These are phyloP conservation scores for Montifringilla adamsi DNA, from an alignment of 2,113 vertebrate species.

Conservation along the genomic window DNA sequence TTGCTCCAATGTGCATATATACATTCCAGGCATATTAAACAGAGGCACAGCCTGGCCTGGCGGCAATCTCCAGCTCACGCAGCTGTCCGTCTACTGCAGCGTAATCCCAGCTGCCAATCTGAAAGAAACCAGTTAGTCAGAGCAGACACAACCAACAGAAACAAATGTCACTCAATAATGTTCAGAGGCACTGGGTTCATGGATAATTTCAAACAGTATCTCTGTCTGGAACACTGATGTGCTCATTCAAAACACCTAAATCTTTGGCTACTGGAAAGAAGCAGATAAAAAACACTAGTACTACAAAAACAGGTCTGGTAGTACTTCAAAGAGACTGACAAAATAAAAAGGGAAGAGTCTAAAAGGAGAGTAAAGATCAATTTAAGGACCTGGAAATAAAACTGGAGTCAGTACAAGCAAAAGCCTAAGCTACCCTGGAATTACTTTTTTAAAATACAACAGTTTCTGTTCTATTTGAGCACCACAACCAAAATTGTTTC, in stretches of 20 bases:
- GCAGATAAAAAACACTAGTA: conserved; percentile 71
- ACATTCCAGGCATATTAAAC: conserved; percentile 79
- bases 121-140: conserved; percentile 88
- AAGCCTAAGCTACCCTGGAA: not conserved
- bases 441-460: not conserved
- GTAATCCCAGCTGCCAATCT: conserved; percentile 85
- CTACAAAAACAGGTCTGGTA: conserved; percentile 69
- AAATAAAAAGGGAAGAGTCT: conserved; percentile 5
- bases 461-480: not conserved
- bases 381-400: conserved; percentile 19
- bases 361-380: conserved; percentile 11
- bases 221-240: conserved; percentile 78
- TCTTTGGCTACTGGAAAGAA: conserved; percentile 78
- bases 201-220: conserved; percentile 87
- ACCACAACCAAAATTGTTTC: not conserved
- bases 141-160: conserved; percentile 87
- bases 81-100: conserved; percentile 74
- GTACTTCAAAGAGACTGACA: conserved; percentile 71
- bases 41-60: conserved; percentile 33
- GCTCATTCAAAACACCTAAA: conserved; percentile 82
- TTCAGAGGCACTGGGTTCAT: conserved; percentile 77
- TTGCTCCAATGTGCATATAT: conserved; percentile 73
- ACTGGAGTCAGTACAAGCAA: not conserved
- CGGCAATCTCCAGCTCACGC: conserved; percentile 61
- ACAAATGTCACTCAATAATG: conserved; percentile 89